These are phyloP conservation scores for Epinephelus cyanopodus DNA, from an alignment of 2,113 vertebrate species.

Conservation along the genomic window DNA sequence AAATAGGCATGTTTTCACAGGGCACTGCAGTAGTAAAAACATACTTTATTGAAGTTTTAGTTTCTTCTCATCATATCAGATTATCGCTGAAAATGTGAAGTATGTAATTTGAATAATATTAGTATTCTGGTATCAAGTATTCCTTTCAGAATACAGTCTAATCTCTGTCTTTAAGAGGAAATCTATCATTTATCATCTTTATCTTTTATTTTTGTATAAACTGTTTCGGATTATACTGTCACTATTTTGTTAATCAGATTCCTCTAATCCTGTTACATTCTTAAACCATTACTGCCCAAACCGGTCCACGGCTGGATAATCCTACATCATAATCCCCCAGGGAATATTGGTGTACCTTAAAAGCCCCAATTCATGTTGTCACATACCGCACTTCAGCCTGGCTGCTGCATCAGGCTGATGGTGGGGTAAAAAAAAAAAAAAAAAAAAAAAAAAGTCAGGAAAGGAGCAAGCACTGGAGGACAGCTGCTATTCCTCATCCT, in stretches of 20 bases:
- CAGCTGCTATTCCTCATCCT: constrained; percentile 40
- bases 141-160: not conserved
- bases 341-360: constrained; percentile 31
- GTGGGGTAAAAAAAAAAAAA: not conserved
- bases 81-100: not conserved
- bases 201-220: not conserved
- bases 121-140: not conserved
- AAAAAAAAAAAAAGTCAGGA: not conserved
- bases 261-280: constrained; percentile 37
- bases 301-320: constrained; percentile 27
- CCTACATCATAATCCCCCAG: constrained; percentile 35
- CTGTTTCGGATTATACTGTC: constrained; percentile 16
- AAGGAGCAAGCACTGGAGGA: not conserved
- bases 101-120: not conserved
- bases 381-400: not conserved
- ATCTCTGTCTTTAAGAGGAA: constrained; percentile 7
- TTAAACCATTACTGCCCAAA: constrained; percentile 30
- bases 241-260: constrained; percentile 40
- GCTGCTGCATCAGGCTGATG: not conserved
- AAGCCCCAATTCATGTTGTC: constrained; percentile 22
- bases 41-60: constrained; percentile 9
- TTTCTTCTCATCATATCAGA: constrained; percentile 19
- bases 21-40: not conserved
- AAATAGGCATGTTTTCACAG: too few species aligned
- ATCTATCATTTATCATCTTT: not conserved